Conservation (phyloP, 2,113 vertebrate genomes). For the Protobothrops mucrosquamatus region DNA sequence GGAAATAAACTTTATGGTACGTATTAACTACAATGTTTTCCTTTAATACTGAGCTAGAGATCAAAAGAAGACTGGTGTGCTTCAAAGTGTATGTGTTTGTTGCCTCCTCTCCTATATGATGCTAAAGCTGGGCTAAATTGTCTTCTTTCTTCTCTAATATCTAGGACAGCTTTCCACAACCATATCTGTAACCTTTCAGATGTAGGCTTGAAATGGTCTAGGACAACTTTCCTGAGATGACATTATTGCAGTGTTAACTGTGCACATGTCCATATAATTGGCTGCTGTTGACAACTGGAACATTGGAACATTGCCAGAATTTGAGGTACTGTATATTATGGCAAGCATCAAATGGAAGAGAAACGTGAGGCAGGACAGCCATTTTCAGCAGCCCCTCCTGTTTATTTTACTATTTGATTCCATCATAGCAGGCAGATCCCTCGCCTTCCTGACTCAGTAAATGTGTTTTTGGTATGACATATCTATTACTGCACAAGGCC, state of each 20-base stretch:
- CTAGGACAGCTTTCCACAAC: not conserved
- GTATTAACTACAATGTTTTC: slow-evolving; percentile 4
- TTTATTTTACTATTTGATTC: not conserved
- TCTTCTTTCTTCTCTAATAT: not conserved
- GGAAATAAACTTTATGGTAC: not conserved
- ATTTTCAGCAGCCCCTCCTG: not conserved
- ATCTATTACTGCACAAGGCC: not conserved
- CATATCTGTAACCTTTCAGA: not conserved
- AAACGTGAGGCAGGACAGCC: not conserved
- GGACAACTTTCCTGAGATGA: not conserved
- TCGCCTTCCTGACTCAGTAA: not conserved
- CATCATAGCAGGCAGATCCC: not conserved
- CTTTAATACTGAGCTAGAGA: not conserved
- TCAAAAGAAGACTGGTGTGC: not conserved
- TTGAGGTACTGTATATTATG: not conserved
- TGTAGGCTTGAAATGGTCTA: not conserved
- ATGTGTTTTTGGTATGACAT: not conserved
- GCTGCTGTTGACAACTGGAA: not conserved
- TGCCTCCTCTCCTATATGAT: not conserved
- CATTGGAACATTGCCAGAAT: not conserved
- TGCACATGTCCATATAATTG: not conserved
- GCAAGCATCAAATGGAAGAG: not conserved
- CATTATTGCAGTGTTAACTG: not conserved
- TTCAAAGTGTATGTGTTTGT: not conserved
- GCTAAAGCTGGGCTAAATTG: not conserved